Evolutionary conservation across 2,888 invertebrate genomes (phyloP).

Genomic region (Alloscopus bannaensis): DNA sequence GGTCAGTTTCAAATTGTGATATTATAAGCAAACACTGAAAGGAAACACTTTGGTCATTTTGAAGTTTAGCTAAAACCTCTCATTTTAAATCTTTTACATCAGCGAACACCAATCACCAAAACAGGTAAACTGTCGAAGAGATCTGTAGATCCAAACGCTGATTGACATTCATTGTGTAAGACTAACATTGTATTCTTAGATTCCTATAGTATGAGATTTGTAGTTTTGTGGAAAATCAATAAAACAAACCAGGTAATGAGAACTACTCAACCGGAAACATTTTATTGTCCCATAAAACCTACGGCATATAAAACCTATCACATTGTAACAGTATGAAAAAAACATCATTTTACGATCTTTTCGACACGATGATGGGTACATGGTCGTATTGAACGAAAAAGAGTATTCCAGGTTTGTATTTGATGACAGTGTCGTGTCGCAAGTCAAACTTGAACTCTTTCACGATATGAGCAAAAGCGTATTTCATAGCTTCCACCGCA

Average conservation of each 20-base stretch:
- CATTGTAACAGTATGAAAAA: background rate
- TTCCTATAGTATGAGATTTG: too few species aligned
- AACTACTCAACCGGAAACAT: background rate
- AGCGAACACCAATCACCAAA: too few species aligned
- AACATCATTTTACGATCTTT: slow-evolving; percentile 11
- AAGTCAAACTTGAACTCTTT: slow-evolving; percentile 61
- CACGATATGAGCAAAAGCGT: slow-evolving; percentile 52
- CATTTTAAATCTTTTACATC: too few species aligned
- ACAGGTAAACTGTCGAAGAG: too few species aligned
- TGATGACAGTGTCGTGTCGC: slow-evolving; percentile 49
- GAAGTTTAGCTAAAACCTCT: too few species aligned
- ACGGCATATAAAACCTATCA: background rate
- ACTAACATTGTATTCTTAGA: too few species aligned
- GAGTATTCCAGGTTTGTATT: slow-evolving; percentile 61
- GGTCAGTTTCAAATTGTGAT: slow-evolving; percentile 38
- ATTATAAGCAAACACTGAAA: slow-evolving; percentile 6
- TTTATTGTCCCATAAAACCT: background rate
- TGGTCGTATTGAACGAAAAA: slow-evolving; percentile 68
- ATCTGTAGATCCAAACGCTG: too few species aligned
- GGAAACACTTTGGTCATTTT: too few species aligned
- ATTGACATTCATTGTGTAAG: too few species aligned
- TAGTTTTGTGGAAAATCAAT: too few species aligned
- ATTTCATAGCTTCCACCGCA: slow-evolving; percentile 63
- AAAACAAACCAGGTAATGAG: too few species aligned
- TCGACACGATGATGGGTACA: slow-evolving; percentile 51